Evolutionary conservation across 2,888 invertebrate genomes (phyloP).

Genomic region (Melipona bicolor): DNA sequence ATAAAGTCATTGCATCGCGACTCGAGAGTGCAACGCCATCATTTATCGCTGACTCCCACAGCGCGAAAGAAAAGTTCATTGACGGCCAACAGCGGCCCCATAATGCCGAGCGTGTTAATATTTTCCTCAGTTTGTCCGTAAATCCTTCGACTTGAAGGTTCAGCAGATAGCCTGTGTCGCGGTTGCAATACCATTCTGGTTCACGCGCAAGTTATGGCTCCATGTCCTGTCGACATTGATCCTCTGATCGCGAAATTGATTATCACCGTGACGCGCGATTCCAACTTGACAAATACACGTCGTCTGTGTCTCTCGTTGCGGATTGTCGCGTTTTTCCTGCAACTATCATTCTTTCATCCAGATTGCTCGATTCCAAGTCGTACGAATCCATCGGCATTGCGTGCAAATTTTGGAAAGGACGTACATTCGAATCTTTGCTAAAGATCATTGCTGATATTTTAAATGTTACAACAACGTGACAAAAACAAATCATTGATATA

Average conservation of each 20-base stretch:
- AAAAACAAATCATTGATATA: too few species aligned
- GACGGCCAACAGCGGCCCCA: background rate
- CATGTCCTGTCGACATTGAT: conserved; percentile 17
- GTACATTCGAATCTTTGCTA: too few species aligned
- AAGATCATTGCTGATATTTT: too few species aligned
- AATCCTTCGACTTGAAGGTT: conserved; percentile 39
- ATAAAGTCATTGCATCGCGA: conserved; percentile 9
- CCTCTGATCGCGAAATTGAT: conserved; percentile 14
- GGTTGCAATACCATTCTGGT: conserved; percentile 13
- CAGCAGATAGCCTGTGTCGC: conserved; percentile 41
- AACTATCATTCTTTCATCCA: background rate
- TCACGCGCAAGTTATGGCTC: conserved; percentile 12
- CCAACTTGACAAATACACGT: background rate
- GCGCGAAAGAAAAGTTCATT: conserved; percentile 25
- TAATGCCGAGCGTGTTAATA: conserved; percentile 40
- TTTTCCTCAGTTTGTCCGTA: conserved; percentile 38
- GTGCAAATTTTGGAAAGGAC: background rate
- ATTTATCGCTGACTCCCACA: conserved; percentile 32
- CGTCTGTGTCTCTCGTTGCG: background rate
- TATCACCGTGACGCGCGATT: background rate
- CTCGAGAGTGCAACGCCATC: background rate
- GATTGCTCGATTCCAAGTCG: background rate
- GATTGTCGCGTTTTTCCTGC: background rate
- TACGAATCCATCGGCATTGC: background rate
- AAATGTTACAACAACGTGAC: too few species aligned